phyloP scores from a whole-genome alignment of 1,140 invertebrate genomes.

The Panulirus ornatus region DNA sequence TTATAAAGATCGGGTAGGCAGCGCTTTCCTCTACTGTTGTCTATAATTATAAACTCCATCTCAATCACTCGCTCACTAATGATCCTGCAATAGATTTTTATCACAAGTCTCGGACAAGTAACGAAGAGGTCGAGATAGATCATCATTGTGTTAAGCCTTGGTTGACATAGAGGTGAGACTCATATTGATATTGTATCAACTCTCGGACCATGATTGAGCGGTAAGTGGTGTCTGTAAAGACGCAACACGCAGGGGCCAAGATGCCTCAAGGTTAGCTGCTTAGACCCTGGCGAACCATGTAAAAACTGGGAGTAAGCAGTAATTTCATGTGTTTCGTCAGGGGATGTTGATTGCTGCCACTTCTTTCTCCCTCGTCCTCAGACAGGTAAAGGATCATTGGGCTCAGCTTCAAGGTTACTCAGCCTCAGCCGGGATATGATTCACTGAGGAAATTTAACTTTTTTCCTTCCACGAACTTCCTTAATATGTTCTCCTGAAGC shows the following conservation, averaged over 20 bases:
- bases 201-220: background rate
- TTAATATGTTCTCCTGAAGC: too few species aligned
- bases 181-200: background rate
- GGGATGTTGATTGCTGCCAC: constrained; percentile 32
- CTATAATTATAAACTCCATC: constrained; percentile 63
- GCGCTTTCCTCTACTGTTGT: constrained; percentile 33
- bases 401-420: background rate
- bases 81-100: constrained; percentile 61
- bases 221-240: background rate
- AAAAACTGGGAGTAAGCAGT: constrained; percentile 38
- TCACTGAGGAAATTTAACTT: background rate
- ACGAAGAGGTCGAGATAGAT: constrained; percentile 9
- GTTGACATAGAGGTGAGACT: background rate
- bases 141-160: background rate
- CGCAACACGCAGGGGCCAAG: background rate
- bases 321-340: constrained; percentile 46
- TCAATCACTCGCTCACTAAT: constrained; percentile 63
- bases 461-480: background rate
- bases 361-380: background rate
- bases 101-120: constrained; percentile 44
- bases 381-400: background rate
- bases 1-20: constrained; percentile 28
- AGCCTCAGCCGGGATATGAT: background rate
- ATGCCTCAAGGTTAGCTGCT: constrained; percentile 37
- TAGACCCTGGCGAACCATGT: background rate